Evolutionary conservation across 2,113 vertebrate species (phyloP).

Genomic region (Ctenomys sociabilis): DNA sequence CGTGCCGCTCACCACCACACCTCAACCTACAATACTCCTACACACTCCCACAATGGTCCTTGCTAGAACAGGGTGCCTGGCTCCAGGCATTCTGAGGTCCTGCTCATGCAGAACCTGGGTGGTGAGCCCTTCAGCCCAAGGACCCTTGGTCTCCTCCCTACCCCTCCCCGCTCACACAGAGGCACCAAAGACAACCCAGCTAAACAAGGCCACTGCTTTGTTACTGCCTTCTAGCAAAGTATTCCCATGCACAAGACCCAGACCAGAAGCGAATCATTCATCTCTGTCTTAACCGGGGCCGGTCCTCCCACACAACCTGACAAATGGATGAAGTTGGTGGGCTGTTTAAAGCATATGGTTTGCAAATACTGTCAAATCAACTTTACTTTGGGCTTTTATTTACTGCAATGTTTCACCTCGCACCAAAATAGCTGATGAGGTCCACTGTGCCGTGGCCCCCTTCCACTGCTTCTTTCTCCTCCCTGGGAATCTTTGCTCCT

Average conservation of each 20-base stretch:
- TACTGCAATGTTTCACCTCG: conserved; percentile 7
- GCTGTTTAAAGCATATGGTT: conserved; percentile 55
- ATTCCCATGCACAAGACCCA: conserved; percentile 15
- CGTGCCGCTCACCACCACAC: background rate
- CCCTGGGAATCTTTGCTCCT: background rate
- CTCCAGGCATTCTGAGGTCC: background rate
- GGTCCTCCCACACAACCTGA: conserved; percentile 57
- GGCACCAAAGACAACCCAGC: background rate
- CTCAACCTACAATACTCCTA: background rate
- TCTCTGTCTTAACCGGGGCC: background rate
- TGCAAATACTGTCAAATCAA: conserved; percentile 59
- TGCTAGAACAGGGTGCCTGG: background rate
- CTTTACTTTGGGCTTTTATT: conserved; percentile 61
- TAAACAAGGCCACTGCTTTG: background rate
- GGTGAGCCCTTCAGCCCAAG: background rate
- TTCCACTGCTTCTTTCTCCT: conserved; percentile 7
- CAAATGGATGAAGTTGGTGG: conserved; percentile 11
- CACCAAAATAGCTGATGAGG: background rate
- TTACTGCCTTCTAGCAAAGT: background rate
- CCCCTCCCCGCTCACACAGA: background rate
- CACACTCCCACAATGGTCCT: background rate
- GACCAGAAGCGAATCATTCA: background rate
- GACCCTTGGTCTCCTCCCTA: background rate
- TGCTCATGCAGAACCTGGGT: fast-evolving
- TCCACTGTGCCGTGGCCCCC: background rate